Conservation (phyloP, 2,888 invertebrate genomes). For the Alsophila aescularia region DNA sequence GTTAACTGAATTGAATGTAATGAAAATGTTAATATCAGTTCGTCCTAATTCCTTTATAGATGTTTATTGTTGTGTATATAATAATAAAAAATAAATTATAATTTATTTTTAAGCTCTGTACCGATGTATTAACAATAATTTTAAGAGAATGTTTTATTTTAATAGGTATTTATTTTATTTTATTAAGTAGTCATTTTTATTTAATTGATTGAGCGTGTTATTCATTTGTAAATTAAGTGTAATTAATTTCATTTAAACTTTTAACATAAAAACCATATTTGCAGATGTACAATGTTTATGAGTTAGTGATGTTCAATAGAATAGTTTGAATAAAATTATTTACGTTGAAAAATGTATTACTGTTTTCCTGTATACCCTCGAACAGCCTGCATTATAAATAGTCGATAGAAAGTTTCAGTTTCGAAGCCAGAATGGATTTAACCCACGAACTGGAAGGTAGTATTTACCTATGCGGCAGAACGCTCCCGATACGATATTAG, state of each 20-base stretch:
- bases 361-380: slow-evolving; percentile 52
- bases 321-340: slow-evolving; percentile 85
- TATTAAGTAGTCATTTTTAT: slow-evolving; percentile 75
- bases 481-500: too few species aligned
- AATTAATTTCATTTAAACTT: slow-evolving; percentile 62
- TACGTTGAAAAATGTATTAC: slow-evolving; percentile 80
- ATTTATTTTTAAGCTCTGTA: slow-evolving; percentile 65
- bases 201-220: slow-evolving; percentile 67
- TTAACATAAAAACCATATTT: slow-evolving; percentile 77
- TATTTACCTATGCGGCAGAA: too few species aligned
- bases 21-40: slow-evolving; percentile 33
- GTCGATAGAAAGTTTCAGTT: too few species aligned
- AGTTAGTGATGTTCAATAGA: slow-evolving; percentile 85
- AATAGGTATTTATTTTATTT: slow-evolving; percentile 78
- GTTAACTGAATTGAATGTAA: slow-evolving; percentile 13
- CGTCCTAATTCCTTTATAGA: slow-evolving; percentile 55
- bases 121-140: slow-evolving; percentile 71
- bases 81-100: slow-evolving; percentile 57
- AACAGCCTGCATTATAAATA: too few species aligned
- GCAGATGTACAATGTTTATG: slow-evolving; percentile 84
- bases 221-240: slow-evolving; percentile 73
- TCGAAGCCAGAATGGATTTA: too few species aligned
- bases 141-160: slow-evolving; percentile 73
- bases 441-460: too few species aligned
- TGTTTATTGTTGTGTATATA: slow-evolving; percentile 56